Evolutionary conservation across 2,888 invertebrate species (phyloP).

Genomic region (Dioctria linearis): DNA sequence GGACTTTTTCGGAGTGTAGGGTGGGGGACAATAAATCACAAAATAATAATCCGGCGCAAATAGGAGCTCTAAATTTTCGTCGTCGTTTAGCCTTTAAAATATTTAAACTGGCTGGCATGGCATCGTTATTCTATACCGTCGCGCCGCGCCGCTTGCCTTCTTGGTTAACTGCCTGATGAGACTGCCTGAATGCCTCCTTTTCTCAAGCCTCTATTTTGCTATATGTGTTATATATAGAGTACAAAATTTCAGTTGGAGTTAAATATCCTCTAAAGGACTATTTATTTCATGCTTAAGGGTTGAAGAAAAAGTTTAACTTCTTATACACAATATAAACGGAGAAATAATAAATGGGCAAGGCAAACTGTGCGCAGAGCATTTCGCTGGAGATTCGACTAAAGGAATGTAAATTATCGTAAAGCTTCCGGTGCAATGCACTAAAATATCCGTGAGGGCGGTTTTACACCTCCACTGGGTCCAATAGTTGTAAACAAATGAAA

Average conservation of each 20-base stretch:
- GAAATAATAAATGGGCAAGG: slow-evolving; percentile 18
- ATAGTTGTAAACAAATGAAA: slow-evolving; percentile 46
- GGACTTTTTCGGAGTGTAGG: neutral
- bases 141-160: too few relatives aligned
- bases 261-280: slow-evolving; percentile 41
- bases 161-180: too few relatives aligned
- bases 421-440: slow-evolving; percentile 6
- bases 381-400: neutral
- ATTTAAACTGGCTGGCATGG: slow-evolving; percentile 18
- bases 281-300: slow-evolving; percentile 35
- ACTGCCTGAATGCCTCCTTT: too few relatives aligned
- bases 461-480: slow-evolving; percentile 37
- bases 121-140: too few relatives aligned
- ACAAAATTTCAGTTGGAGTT: slow-evolving; percentile 15
- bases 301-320: slow-evolving; percentile 47
- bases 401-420: slow-evolving; percentile 36
- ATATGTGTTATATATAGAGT: neutral
- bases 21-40: slow-evolving; percentile 25
- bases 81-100: slow-evolving; percentile 46
- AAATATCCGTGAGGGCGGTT: too few relatives aligned
- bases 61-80: slow-evolving; percentile 38
- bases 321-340: slow-evolving; percentile 24
- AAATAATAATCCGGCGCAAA: slow-evolving; percentile 48
- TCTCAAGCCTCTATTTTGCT: too few relatives aligned
- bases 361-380: slow-evolving; percentile 1